A percentile compares a stretch with the other conserved stretches of the same genome.
Conservation (phyloP, 2,113 vertebrate species). For the Colaptes auratus region DNA sequence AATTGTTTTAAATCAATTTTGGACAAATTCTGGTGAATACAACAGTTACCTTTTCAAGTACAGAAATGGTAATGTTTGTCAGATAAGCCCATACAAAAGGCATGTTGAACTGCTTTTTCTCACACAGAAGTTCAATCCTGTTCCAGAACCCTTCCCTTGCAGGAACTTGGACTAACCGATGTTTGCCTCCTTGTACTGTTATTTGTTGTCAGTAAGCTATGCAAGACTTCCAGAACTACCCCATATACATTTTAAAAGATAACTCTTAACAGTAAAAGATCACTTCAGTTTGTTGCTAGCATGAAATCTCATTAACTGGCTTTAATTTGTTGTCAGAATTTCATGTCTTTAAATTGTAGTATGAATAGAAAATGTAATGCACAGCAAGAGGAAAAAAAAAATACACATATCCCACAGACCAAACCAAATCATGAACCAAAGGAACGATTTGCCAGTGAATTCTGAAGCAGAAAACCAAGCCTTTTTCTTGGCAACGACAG, state of each 20-base stretch:
- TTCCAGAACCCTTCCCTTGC: background rate
- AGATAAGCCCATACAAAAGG: background rate
- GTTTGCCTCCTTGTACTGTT: background rate
- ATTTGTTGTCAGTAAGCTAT: background rate
- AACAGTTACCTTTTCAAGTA: background rate
- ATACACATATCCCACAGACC: background rate
- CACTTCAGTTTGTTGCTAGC: background rate
- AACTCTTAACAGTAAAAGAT: background rate
- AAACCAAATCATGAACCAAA: background rate
- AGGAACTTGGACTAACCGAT: background rate
- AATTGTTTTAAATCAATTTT: background rate
- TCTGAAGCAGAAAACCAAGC: background rate
- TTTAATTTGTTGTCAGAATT: background rate
- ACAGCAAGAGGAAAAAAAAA: background rate
- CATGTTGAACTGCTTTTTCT: background rate
- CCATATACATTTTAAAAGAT: background rate
- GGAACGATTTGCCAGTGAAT: background rate
- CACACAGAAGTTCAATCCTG: background rate
- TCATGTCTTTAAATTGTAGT: background rate
- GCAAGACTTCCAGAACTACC: background rate
- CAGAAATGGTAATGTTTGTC: background rate
- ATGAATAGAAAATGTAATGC: background rate
- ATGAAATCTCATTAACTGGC: background rate
- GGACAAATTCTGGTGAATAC: background rate
- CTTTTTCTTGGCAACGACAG: slow-evolving; percentile 33